A percentile compares a stretch with the other conserved stretches of the same genome.
Conservation (phyloP, 2,888 invertebrate species). For the Tetranychus piercei region DNA sequence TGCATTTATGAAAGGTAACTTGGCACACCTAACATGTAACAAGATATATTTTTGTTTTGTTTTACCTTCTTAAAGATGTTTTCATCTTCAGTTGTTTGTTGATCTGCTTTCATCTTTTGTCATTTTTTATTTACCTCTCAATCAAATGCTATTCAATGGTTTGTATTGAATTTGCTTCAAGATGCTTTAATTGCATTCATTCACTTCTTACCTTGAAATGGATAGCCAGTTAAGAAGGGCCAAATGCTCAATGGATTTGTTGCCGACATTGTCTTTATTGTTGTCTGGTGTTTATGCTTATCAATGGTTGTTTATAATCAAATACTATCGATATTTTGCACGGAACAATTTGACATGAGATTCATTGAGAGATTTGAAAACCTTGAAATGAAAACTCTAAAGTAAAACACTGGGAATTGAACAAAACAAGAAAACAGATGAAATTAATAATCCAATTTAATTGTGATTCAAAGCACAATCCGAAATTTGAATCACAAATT, state of each 20-base stretch:
- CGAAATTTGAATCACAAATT: too few species aligned
- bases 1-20: not conserved
- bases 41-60: not conserved
- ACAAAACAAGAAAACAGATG: too few species aligned
- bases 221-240: constrained; percentile 19
- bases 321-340: too few species aligned
- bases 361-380: too few species aligned
- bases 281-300: too few species aligned
- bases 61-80: not conserved
- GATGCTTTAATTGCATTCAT: not conserved
- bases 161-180: too few species aligned
- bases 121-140: not conserved
- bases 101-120: not conserved
- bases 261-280: not conserved
- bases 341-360: too few species aligned
- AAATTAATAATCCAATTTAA: too few species aligned
- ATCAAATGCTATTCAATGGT: not conserved
- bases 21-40: not conserved
- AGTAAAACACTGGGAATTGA: too few species aligned
- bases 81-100: not conserved
- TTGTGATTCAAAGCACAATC: too few species aligned
- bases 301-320: too few species aligned
- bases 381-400: too few species aligned
- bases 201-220: constrained; percentile 21
- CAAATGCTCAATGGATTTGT: constrained; percentile 16